Base-by-base conservation (phyloP, 23 tunicate genomes). In the Trididemnum miniatum region DNA sequence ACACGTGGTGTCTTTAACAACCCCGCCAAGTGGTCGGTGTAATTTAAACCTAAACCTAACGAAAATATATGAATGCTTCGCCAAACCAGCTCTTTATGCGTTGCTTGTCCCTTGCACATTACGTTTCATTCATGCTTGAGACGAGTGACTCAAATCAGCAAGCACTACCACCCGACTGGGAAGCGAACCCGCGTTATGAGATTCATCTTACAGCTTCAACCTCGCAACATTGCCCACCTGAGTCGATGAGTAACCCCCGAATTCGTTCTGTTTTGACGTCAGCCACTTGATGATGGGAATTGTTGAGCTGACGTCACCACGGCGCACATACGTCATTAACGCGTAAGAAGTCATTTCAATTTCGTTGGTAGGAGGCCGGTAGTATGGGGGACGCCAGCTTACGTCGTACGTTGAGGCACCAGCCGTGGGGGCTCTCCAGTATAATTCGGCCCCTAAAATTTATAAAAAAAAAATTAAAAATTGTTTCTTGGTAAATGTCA, bases 291-390 rank as follows among this genome's bases (percentile, higher is more conserved):
- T 77, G 36, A 92, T 76, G 15, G 97, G 97, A 20, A 79, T 64
- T 2, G 85, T 35, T 12, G 59, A 2, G 3, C 44, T 38, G 20
- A 85, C 22, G 65, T 83, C 85, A 20, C 59, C 71, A 1, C 72
- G 76, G n/a, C 80, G 59, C 26, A 59, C 83, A 57, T 83, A 87
- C 0, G 92, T 78, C 2, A 92, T 73, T 34, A 92, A 71, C 1
- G 88, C 92, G 71, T 92, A 92, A 0, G 97, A 63, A 39, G 97
- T 87, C 85, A 87, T 92, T 62, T 92, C 97, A 44, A 92, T 88
- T 30, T 92, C 97, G 65, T 88, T 88, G 71, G 79, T 76, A 15
- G 93, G 87, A 31, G 93, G 87, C 7, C 26, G 71, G 80, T 88
- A 82, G 63, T 82, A 88, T 22, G 83, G 76, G 0, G 87, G 87